These are phyloP conservation scores for Pristionchus maxplancki DNA, from an alignment of 2,888 invertebrate genomes.

Conservation along the genomic window DNA sequence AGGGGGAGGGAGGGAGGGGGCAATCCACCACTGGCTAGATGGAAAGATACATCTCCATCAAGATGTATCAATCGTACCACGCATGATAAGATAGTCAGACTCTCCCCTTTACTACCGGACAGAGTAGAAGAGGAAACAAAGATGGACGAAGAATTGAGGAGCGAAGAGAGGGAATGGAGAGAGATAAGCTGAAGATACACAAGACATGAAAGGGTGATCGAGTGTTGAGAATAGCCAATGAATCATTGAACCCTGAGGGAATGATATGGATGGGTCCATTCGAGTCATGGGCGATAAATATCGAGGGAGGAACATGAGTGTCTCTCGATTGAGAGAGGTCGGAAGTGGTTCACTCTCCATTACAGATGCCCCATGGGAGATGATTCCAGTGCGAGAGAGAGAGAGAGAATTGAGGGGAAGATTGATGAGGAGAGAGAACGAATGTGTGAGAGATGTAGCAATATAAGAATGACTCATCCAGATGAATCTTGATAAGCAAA, in stretches of 20 bases:
- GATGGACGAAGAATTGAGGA: not conserved
- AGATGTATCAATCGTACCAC: not conserved
- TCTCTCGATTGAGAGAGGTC: not conserved
- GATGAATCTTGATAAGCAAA: not conserved
- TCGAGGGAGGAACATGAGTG: not conserved
- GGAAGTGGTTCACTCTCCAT: constrained; percentile 17
- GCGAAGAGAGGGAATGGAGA: not conserved
- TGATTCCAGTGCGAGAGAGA: not conserved
- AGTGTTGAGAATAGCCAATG: not conserved
- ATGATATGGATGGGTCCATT: not conserved
- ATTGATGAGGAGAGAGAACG: not conserved
- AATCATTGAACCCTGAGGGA: not conserved
- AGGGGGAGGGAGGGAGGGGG: not conserved
- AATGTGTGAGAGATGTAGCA: not conserved
- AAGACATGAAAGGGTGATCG: not conserved
- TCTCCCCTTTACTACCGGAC: not conserved
- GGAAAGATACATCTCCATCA: not conserved
- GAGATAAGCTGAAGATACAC: constrained; percentile 20
- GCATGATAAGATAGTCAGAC: not conserved
- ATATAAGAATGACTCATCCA: not conserved
- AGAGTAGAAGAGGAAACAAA: not conserved
- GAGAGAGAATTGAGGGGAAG: not conserved
- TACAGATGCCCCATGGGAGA: constrained; percentile 17
- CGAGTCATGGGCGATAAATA: constrained; percentile 1
- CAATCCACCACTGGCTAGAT: not conserved